Base-by-base conservation (phyloP, 92 coral and sea anemone genomes). In the Meandrina meandrites region DNA sequence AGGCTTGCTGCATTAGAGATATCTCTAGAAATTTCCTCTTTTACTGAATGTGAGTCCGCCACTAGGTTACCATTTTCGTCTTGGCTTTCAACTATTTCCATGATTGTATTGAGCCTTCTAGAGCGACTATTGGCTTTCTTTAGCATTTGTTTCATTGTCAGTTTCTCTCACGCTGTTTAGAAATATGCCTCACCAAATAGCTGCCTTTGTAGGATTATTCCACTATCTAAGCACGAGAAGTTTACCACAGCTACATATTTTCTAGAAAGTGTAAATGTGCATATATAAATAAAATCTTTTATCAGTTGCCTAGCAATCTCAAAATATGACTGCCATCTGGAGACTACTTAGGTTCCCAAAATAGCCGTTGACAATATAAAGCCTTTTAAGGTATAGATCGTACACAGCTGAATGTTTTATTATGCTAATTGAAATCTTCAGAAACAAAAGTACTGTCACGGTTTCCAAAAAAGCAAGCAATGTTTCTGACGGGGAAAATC, bases 271-370 rank as follows among this genome's bases (percentile, higher is more conserved):
- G 71, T 30, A 24, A 66, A 24, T 74, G 34, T 84, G 77, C 40
- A 57, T 83, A n/a, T 19, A 34, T 21, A 27, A 62, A 37, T 81
- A 5, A 67, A 81, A 81, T 64, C 11, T 79, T 66, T 81, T 67
- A 81, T 45, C 15, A 11, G 37, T 74, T 75, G 80, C 87, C 32
- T 84, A 73, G 80, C 87, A 71, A 83, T 79, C 53, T 11, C 58
- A 47, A 81, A 66, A 53, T 37, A 50, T 28, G 85, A 28, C 51
- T 50, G 37, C 86, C 73, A 82, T 82, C 28, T 35, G 50, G 37
- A 57, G 73, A 36, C 54, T 69, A 73, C 72, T 78, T 75, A 53
- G 31, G 28, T 24, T 56, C 80, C 73, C 17, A 84, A 84, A 84
- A 74, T 84, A 84, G 87, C 70, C 54, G 19, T 21, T 51, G 57